Percentiles rank a stretch among this genome's conserved stretches.
Conservation (phyloP, 2,113 vertebrate genomes). For the Scalopus aquaticus region DNA sequence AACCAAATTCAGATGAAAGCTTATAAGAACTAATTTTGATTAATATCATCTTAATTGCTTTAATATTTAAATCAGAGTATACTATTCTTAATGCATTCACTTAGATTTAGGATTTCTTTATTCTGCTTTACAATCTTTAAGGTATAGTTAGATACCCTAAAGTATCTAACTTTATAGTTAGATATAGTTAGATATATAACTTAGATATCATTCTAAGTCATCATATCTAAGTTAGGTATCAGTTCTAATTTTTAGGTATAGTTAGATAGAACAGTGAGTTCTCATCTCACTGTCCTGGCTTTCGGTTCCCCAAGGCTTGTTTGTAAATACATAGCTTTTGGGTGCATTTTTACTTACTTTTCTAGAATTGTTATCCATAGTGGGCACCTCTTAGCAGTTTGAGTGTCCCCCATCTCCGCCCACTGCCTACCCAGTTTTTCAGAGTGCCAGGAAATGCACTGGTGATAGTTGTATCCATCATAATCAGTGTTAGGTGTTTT, state of each 20-base stretch:
- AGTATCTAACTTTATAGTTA: too few relatives aligned
- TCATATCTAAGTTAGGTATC: too few relatives aligned
- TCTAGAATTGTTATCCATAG: background rate
- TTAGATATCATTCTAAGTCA: too few relatives aligned
- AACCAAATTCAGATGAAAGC: background rate
- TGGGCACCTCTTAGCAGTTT: background rate
- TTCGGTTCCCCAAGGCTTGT: background rate
- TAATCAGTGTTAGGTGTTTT: slow-evolving; percentile 27
- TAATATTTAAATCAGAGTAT: background rate
- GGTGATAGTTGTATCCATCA: background rate
- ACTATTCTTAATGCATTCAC: background rate
- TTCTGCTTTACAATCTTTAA: background rate
- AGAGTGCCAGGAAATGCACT: background rate
- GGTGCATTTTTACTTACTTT: slow-evolving; percentile 20
- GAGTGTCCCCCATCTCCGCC: background rate
- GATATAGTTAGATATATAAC: too few relatives aligned
- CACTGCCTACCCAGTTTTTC: background rate
- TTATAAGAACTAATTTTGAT: background rate
- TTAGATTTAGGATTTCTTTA: background rate
- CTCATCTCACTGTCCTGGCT: background rate
- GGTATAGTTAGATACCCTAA: too few relatives aligned
- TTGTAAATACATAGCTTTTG: background rate
- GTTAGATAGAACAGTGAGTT: too few relatives aligned
- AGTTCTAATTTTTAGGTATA: too few relatives aligned
- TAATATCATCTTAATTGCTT: slow-evolving; percentile 11